Base-by-base conservation (phyloP, 2,797 vertebrate species). In the Carduelis carduelis region DNA sequence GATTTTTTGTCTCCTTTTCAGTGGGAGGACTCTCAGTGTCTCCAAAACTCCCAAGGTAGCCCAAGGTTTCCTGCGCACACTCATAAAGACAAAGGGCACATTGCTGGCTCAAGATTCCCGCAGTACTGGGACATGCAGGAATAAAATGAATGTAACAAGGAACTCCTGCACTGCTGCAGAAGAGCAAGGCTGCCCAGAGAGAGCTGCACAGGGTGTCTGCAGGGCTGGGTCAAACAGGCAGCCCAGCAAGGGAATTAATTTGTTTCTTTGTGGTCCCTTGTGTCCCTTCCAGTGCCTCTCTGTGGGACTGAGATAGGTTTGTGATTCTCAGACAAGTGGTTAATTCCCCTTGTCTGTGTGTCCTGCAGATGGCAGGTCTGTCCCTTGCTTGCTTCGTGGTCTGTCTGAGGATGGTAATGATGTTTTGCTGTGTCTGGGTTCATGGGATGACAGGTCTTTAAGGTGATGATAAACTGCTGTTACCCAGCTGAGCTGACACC, bases 31-130 rank as follows among this genome's bases (percentile, higher is more conserved):
- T 63, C 4, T 4, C 2, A 1, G 26, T 18, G 19, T 35, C 44
- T 35, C 37, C 64, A 63, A 6, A 53, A 76, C 35, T 35, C 69
- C 55, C 32, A 12, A 83, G 37, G 23, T 56, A 41, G 46, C 47
- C 30, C 2, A 2, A 9, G 35, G 34, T 60, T 86, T 79, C 14
- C 68, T 46, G 22, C 4, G 1, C 32, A 20, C 2, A 1, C 14
- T 53, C 2, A 0, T 5, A 9, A 55, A 61, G 46, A 32, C 83
- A 46, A 55, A 72, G 20, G 47, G 28, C 28, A 49, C 4, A 1
- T 57, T 1, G 0, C 28, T 80, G n/a, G 19, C 43, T 61, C 9
- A 3, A n/a, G 53, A 11, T 39, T 80, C 39, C 28, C 7, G 4
- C 35, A 57, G 43, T n/a, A n/a, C 17, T 3, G 3, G 24, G 30